Percentiles rank a stretch among this genome's conserved stretches.
Evolutionary conservation across 1,140 invertebrate species (phyloP).

Genomic region (Oryzaephilus surinamensis): DNA sequence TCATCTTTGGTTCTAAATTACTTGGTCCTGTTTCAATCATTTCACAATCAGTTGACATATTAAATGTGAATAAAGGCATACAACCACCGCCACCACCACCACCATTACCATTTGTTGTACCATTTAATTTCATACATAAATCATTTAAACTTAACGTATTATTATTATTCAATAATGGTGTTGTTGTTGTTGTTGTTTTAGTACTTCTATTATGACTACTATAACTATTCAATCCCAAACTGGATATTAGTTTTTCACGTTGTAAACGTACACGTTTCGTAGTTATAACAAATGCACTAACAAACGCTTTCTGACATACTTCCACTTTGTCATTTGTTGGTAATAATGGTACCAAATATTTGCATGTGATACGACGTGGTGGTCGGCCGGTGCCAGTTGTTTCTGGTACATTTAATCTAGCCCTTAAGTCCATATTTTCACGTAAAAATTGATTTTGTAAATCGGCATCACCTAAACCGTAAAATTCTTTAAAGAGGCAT

Average conservation of each 20-base stretch:
- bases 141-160: too few relatives aligned
- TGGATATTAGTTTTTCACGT: slow-evolving; percentile 40
- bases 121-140: too few relatives aligned
- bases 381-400: slow-evolving; percentile 29
- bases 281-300: slow-evolving; percentile 42
- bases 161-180: too few relatives aligned
- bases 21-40: slow-evolving; percentile 4
- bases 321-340: slow-evolving; percentile 34
- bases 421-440: slow-evolving; percentile 37
- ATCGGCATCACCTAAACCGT: slow-evolving; percentile 37
- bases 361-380: slow-evolving; percentile 39
- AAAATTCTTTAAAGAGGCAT: slow-evolving; percentile 39
- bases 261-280: slow-evolving; percentile 41
- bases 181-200: slow-evolving; percentile 8
- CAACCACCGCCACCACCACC: too few relatives aligned
- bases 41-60: slow-evolving; percentile 5
- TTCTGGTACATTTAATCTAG: slow-evolving; percentile 30
- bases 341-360: slow-evolving; percentile 38
- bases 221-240: slow-evolving; percentile 32
- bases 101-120: too few relatives aligned
- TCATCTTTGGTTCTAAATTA: slow-evolving; percentile 10
- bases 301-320: slow-evolving; percentile 44
- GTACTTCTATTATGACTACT: slow-evolving; percentile 27
- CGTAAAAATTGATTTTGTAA: slow-evolving; percentile 39
- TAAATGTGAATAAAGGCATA: too few relatives aligned